phyloP scores from a whole-genome alignment of 2,113 vertebrate genomes.

The Sander lucioperca region DNA sequence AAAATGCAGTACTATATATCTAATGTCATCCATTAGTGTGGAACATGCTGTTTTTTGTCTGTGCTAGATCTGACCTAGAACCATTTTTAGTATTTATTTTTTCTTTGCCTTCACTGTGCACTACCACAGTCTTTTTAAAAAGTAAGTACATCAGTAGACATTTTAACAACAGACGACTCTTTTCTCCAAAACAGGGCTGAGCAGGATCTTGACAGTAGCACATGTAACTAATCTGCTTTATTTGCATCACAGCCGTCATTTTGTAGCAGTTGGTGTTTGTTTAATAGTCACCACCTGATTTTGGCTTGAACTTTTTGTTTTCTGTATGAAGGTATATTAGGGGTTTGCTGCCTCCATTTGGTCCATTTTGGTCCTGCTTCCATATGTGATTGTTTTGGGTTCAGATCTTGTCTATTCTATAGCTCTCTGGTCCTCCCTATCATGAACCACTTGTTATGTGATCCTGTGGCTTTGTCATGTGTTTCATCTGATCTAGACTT shows the following conservation, averaged over 20 bases:
- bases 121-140: background rate
- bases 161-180: conserved; percentile 24
- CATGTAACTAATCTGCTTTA: conserved; percentile 27
- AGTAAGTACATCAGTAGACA: background rate
- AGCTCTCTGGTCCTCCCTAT: conserved; percentile 66
- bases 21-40: background rate
- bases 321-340: background rate
- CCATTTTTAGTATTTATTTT: background rate
- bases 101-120: background rate
- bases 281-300: background rate
- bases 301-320: conserved; percentile 1
- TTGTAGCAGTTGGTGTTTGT: conserved; percentile 9
- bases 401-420: conserved; percentile 71
- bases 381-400: conserved; percentile 9
- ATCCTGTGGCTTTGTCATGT: conserved; percentile 59
- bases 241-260: conserved; percentile 19
- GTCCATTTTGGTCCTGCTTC: conserved; percentile 1
- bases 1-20: background rate
- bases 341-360: conserved; percentile 5
- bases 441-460: conserved; percentile 55
- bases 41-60: background rate
- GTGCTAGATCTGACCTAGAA: conserved; percentile 1
- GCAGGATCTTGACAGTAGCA: conserved; percentile 23
- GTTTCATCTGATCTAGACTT: conserved; percentile 44
- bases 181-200: conserved; percentile 41